Percentiles rank a stretch among this genome's conserved stretches.
phyloP scores from a whole-genome alignment of 2,888 invertebrate genomes.

The Pterobdella sp. region DNA sequence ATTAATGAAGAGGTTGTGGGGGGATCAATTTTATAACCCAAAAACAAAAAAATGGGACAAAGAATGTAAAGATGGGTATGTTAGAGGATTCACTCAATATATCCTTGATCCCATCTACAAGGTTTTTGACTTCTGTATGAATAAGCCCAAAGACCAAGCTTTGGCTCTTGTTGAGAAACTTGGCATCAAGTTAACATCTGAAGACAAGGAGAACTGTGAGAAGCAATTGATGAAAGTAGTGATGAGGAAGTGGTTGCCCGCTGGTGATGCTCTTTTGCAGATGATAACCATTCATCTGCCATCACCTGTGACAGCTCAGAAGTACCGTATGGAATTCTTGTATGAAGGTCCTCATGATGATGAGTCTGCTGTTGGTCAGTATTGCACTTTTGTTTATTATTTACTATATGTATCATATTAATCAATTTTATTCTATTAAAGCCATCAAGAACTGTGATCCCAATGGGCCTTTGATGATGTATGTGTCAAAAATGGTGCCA shows the following conservation, averaged over 20 bases:
- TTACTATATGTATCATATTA: not conserved
- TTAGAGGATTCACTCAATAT: slow-evolving; percentile 94
- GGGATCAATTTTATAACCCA: slow-evolving; percentile 95
- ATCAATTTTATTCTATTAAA: slow-evolving; percentile 31
- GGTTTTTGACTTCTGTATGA: slow-evolving; percentile 77
- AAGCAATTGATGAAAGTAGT: slow-evolving; percentile 82
- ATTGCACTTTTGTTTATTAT: not conserved
- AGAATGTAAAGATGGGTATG: slow-evolving; percentile 56
- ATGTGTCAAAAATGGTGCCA: slow-evolving; percentile 99
- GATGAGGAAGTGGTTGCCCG: slow-evolving; percentile 98
- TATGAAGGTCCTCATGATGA: slow-evolving; percentile 98
- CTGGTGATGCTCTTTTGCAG: slow-evolving; percentile 97
- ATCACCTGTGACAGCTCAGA: slow-evolving; percentile 95
- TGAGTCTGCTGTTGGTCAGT: slow-evolving; percentile 72
- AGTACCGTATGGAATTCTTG: slow-evolving; percentile 96
- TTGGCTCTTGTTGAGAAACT: slow-evolving; percentile 79
- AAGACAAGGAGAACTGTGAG: slow-evolving; percentile 92
- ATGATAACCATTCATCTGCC: slow-evolving; percentile 99
- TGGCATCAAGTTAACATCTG: slow-evolving; percentile 79
- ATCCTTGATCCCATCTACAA: slow-evolving; percentile 98
- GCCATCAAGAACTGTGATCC: slow-evolving; percentile 78
- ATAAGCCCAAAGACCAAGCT: slow-evolving; percentile 88
- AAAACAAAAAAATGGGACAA: slow-evolving; percentile 79
- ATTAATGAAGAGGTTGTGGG: slow-evolving; percentile 89
- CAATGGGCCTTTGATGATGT: slow-evolving; percentile 98